Evolutionary conservation across 2,888 invertebrate genomes (phyloP), one percentile per base, ranked within the genome.

Genomic region (Nemapogon koenigi): DNA sequence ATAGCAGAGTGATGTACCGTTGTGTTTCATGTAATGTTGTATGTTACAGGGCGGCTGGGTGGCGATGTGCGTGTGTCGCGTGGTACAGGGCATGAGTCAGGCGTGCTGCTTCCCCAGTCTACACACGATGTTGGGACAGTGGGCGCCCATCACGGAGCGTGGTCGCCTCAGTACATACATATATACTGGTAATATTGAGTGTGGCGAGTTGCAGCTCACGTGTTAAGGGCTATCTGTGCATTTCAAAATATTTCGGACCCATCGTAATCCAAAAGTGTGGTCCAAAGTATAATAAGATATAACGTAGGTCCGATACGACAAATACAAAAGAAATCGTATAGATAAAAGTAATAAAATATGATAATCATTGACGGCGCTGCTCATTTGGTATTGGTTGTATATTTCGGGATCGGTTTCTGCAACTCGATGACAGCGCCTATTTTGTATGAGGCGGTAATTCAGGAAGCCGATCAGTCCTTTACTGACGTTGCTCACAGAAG

Each of bases 121-220:
- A 0, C 88, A 88, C 46, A 85, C 85, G 0, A 60, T 88, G 0
- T 54, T 89, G n/a, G 85, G 88, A 0, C 85, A 85, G 50, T 89
- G 89, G 89, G 75, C 84, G 1, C 90, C 91, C 0, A 68, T 81
- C 0, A 61, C 75, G 1, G 91, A 92, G 53, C 76, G 91, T 38
- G 86, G 88, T 13, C 72, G 87, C 16, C 65, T 90, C 42, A 84
- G 85, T 39, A 84, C 87, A 38, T 83, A 84, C 33, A 82, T 85
- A 4, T 87, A 87, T 56, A 79, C 86, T 35, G 84, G 78, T 79
- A 46, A 48, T n/a, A n/a, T n/a, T n/a, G n/a, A n/a, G n/a, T n/a
- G n/a, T n/a, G n/a, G n/a, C 27, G 14, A 14, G 22, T 7, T 7
- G 6, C 6, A 22, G 6, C 6, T 10, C 22, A 7, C 10, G 22